Base-by-base conservation (phyloP, 2,113 vertebrate genomes). In the Pseudorectes ferrugineus region DNA sequence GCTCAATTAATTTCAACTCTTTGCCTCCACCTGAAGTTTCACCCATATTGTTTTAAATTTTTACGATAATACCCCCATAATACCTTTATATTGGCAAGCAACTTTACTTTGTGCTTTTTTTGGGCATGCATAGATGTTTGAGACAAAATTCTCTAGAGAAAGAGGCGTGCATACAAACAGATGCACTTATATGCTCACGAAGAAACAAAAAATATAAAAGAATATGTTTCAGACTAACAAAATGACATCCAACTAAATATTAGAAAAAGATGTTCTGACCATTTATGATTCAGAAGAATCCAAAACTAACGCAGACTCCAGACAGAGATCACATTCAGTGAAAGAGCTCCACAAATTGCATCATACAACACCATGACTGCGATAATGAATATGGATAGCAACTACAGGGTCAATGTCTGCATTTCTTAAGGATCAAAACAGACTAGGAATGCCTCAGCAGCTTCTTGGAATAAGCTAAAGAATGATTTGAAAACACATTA, bases 231-330 rank as follows among this genome's bases (percentile, higher is more conserved):
- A 71, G 62, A 66, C 62, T 77, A 66, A 83, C 92, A 43, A 86
- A 91, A 88, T 65, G 35, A 92, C 62, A 93, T 94, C 97, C 97
- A 97, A 92, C 81, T 72, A 70, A 95, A 95, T 87, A 97, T 96
- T 96, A 96, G 93, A 97, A 97, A 98, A 98, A 97, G 92, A 95
- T 95, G 97, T 96, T 89, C 94, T 95, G 96, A 96, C 96, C 97
- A 88, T 97, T 96, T 96, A 71, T 79, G 94, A 94, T 94, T 93
- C 97, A 96, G 86, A 96, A 93, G 92, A 95, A 96, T 97, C 97
- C 98, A 97, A 98, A 97, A 97, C 96, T 97, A 97, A 97, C 85
- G 92, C 94, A 97, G 95, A 95, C 97, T 97, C 93, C 94, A 93
- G 97, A 97, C 97, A 96, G 95, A 96, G 95, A 97, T 97, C 96